Base-by-base conservation (phyloP, 1,140 invertebrate genomes). In the Lethocerus indicus region DNA sequence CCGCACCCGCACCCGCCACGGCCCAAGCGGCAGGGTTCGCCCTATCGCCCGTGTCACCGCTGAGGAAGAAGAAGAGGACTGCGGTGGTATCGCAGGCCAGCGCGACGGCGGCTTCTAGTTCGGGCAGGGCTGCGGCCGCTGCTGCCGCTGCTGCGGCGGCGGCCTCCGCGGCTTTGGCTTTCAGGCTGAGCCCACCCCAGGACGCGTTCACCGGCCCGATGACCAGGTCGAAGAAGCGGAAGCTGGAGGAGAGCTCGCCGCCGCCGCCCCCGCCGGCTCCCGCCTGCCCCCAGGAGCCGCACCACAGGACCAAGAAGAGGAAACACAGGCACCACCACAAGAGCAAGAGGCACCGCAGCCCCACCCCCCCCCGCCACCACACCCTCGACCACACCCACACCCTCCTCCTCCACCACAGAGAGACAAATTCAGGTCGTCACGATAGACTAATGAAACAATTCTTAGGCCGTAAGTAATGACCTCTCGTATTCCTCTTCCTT, bases 161-260 rank as follows among this genome's bases (percentile, higher is more conserved):
- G 13, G 21, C 29, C 27, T 2, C 36, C 29, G n/a, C n/a, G n/a
- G n/a, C n/a, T n/a, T n/a, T n/a, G n/a, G n/a, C n/a, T n/a, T n/a
- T n/a, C n/a, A n/a, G n/a, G n/a, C n/a, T n/a, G n/a, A n/a, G n/a
- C n/a, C n/a, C n/a, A n/a, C n/a, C n/a, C n/a, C n/a, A n/a, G n/a
- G n/a, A n/a, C 14, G 24, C 20, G 20, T 40, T 23, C 36, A 49
- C 25, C 12, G 56, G 56, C 23, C 56, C 56, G 9, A 50, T 57
- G 50, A 57, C 56, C 24, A 41, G 56, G n/a, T 39, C 56, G 9
- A 57, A 57, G 37, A 53, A 51, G 32, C 39, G 51, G 41, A 51
- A 52, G 36, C 54, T 54, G 24, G 26, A 54, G 26, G 43, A 51
- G n/a, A 53, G 42, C 43, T 28, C n/a, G 24, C 48, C 50, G 23